Percentiles rank a stretch among this genome's conserved stretches.
Conservation (phyloP, 2,888 invertebrate species). For the Lysandra coridon region DNA sequence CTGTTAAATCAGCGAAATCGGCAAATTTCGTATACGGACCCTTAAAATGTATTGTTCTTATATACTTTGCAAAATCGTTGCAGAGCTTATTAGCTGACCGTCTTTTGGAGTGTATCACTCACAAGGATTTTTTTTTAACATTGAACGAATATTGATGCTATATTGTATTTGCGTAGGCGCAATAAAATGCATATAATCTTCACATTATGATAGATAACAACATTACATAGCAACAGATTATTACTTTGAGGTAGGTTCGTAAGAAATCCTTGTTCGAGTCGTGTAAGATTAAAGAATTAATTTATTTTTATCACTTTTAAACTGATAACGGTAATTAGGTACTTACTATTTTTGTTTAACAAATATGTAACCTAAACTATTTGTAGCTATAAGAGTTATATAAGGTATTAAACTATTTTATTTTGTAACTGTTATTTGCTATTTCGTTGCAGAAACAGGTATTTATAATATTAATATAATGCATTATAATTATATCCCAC, state of each 20-base stretch:
- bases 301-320: not conserved
- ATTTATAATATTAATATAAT: too few relatives aligned
- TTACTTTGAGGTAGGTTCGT: not conserved
- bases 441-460: too few relatives aligned
- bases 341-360: not conserved
- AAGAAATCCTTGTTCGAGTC: not conserved
- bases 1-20: too few relatives aligned
- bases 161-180: not conserved
- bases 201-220: not conserved
- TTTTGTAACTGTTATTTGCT: not conserved
- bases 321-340: not conserved
- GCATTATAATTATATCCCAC: too few relatives aligned
- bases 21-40: too few relatives aligned
- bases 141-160: not conserved
- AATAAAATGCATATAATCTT: slow-evolving; percentile 3
- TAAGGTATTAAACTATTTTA: not conserved
- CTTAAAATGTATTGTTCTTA: too few relatives aligned
- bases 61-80: too few relatives aligned
- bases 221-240: not conserved
- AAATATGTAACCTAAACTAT: not conserved
- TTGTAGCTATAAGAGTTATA: not conserved
- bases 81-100: too few relatives aligned
- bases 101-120: too few relatives aligned
- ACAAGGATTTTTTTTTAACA: too few relatives aligned
- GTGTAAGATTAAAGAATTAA: not conserved